Evolutionary conservation across 2,888 invertebrate species (phyloP), one percentile per base, ranked within the genome.

Genomic region (Ophioninae sp.): DNA sequence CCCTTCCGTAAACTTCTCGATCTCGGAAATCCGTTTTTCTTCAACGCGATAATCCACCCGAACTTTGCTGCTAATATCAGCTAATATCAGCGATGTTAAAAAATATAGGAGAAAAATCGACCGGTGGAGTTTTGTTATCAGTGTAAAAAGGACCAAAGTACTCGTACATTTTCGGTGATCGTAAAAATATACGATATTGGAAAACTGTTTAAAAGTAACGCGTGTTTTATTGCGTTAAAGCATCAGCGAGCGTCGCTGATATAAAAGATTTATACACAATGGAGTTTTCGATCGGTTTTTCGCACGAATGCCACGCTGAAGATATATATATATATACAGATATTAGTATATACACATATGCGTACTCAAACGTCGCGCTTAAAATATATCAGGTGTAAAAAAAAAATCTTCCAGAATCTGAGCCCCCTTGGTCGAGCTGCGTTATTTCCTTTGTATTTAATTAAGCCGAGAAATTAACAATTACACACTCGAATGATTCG

Each of bases 1-100:
- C 97, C 0, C 93, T 97, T 74, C 96, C 96, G 23, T 97, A 81
- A 69, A 59, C 7, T 37, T 30, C 10, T 39, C 41, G 44, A 44
- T 13, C 23, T n/a, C 41, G 3, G n/a, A 9, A 23, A 51, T n/a
- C 9, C 30, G 17, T 9, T 6, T 64, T 56, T 74, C 20, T 41
- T 22, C 30, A 51, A 51, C 13, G 10, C 13, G 23, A 64, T 51
- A n/a, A 39, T 8, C 39, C 56, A 30, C 63, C 30, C 6, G 73
- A 51, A 63, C 51, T 23, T 63, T 39, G 23, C 6, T 59, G 20
- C 22, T 41, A 41, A 61, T 41, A 41, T 61, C 44, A 13, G n/a
- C n/a, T n/a, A n/a, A n/a, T n/a, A n/a, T 44, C 44, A 44, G 44
- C 44, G 44, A 44, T 3, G 44, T 13, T 10, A 44, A 44, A 7